Evolutionary conservation across 2,113 vertebrate genomes (phyloP).

Genomic region (Spermophilus dauricus): DNA sequence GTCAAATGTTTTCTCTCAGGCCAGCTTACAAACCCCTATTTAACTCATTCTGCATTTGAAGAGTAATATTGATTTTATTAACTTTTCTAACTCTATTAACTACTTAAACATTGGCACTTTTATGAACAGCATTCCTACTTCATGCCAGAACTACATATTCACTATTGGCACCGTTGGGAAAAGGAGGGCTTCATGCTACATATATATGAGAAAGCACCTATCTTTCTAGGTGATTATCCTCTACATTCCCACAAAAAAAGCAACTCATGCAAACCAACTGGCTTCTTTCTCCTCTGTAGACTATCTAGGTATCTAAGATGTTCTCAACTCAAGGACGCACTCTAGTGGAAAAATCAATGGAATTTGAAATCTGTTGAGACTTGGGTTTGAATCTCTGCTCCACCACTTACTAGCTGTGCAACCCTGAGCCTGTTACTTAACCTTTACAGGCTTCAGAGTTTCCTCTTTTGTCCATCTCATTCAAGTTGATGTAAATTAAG

Average conservation of each 20-base stretch:
- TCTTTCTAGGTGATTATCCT: constrained; percentile 16
- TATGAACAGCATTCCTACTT: constrained; percentile 12
- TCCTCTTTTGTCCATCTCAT: constrained; percentile 53
- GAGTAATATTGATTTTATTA: constrained; percentile 12
- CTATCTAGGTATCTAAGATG: constrained; percentile 31
- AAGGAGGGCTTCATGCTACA: not conserved
- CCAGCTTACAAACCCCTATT: constrained; percentile 49
- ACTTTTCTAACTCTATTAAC: constrained; percentile 47
- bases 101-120: not conserved
- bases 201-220: not conserved
- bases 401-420: constrained; percentile 55
- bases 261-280: constrained; percentile 51
- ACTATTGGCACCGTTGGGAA: not conserved
- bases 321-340: constrained; percentile 36
- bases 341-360: constrained; percentile 38
- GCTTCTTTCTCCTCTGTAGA: constrained; percentile 3
- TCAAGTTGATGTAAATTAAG: constrained; percentile 46
- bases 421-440: constrained; percentile 53
- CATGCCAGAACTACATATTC: not conserved
- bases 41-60: constrained; percentile 20
- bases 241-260: constrained; percentile 58
- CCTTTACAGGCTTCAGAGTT: constrained; percentile 50
- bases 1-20: constrained; percentile 41
- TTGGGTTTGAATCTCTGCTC: constrained; percentile 57
- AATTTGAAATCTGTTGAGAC: constrained; percentile 23